A percentile compares a stretch with the other conserved stretches of the same genome.
phyloP scores from a whole-genome alignment of 2,797 vertebrate genomes.

The Gallirallus australis region DNA sequence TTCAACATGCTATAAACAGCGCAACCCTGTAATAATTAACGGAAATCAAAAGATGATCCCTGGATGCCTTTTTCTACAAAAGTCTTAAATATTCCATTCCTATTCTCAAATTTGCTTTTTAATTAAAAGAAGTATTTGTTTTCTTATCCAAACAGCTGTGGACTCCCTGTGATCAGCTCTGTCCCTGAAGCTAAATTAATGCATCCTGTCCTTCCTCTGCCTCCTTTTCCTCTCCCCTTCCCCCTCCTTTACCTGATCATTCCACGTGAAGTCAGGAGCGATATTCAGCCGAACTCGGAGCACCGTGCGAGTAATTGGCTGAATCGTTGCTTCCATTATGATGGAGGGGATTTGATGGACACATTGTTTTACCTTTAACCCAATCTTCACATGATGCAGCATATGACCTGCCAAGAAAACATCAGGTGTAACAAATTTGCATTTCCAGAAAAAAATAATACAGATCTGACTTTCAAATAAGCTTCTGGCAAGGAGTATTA shows the following conservation, averaged over 20 bases:
- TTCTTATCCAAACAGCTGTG: neutral
- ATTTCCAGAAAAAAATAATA: slow-evolving; percentile 67
- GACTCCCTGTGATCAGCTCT: neutral
- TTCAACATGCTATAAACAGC: neutral
- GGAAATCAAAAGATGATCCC: neutral
- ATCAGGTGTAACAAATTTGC: slow-evolving; percentile 65
- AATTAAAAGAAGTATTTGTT: neutral
- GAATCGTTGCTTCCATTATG: slow-evolving; percentile 92
- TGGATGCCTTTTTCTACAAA: neutral
- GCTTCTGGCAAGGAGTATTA: slow-evolving; percentile 69
- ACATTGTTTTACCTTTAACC: slow-evolving; percentile 94
- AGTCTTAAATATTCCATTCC: neutral
- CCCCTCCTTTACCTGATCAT: slow-evolving; percentile 88
- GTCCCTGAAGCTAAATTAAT: neutral
- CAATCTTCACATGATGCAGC: slow-evolving; percentile 96
- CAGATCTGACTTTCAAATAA: slow-evolving; percentile 75
- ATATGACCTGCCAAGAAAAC: slow-evolving; percentile 91
- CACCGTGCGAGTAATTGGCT: slow-evolving; percentile 97
- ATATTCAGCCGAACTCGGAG: slow-evolving; percentile 90
- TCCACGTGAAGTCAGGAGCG: slow-evolving; percentile 93
- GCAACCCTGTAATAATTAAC: neutral
- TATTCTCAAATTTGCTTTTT: neutral
- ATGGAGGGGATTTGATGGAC: slow-evolving; percentile 96
- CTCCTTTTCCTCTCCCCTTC: no score
- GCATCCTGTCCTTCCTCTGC: rapidly evolving